A percentile compares a stretch with the other conserved stretches of the same genome.
Evolutionary conservation across 2,113 vertebrate species (phyloP).

Genomic region (Pipa parva): DNA sequence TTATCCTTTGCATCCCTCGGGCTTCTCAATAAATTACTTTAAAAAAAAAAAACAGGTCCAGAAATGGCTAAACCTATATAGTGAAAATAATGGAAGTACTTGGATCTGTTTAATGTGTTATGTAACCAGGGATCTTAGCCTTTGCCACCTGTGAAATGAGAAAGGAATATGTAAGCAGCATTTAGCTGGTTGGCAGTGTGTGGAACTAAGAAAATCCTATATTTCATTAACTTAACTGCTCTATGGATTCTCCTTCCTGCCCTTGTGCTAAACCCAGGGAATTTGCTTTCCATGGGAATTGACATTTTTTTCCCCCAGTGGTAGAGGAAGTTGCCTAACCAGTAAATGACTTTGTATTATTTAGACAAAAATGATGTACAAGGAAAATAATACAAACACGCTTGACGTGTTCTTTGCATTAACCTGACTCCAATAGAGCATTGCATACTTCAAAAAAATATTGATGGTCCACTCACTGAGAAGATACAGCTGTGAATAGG

Average conservation of each 20-base stretch:
- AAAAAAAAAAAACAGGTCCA: neutral
- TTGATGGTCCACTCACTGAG: neutral
- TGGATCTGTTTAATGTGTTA: neutral
- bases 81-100: neutral
- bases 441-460: neutral
- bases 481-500: constrained; percentile 4
- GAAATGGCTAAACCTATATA: neutral
- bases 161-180: neutral
- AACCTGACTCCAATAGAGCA: neutral
- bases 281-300: neutral
- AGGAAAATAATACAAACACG: neutral
- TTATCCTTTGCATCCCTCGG: constrained; percentile 11
- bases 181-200: neutral
- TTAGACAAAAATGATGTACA: neutral
- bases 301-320: neutral
- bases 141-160: neutral
- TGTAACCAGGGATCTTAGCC: neutral
- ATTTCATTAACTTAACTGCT: neutral
- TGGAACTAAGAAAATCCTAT: neutral
- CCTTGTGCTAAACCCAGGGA: neutral
- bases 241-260: neutral
- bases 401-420: too few relatives aligned
- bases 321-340: neutral
- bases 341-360: neutral
- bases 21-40: constrained; percentile 21